Conservation (phyloP, 2,888 invertebrate species). For the Caenorhabditis sp. region DNA sequence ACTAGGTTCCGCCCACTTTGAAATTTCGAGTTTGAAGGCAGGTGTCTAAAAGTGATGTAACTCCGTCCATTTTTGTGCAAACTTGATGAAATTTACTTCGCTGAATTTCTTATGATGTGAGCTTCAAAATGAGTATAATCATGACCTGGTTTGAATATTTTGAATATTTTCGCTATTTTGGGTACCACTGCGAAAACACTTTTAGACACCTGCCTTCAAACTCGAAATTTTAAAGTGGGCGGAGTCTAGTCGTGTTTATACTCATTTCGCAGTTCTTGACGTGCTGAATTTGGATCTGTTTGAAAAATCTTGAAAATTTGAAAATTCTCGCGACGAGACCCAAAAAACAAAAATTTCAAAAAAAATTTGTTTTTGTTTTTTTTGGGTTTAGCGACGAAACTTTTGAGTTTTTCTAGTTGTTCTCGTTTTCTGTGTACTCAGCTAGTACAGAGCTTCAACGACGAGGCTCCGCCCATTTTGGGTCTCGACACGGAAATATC, state of each 20-base stretch:
- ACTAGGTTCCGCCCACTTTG: background rate
- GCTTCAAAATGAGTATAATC: background rate
- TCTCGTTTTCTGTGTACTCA: too few species aligned
- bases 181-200: too few species aligned
- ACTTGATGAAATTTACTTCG: too few species aligned
- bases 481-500: background rate
- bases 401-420: too few species aligned
- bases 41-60: too few species aligned
- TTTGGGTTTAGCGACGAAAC: background rate
- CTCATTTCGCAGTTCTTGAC: background rate
- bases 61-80: too few species aligned
- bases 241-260: background rate
- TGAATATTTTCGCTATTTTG: too few species aligned
- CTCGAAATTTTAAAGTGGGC: too few species aligned
- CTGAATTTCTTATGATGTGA: background rate
- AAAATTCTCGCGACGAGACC: too few species aligned
- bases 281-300: background rate
- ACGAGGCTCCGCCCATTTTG: background rate
- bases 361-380: background rate
- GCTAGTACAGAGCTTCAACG: background rate
- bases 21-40: too few species aligned
- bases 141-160: background rate
- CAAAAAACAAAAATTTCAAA: background rate
- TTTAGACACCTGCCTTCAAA: too few species aligned
- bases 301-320: background rate